phyloP scores from a whole-genome alignment of 2,797 vertebrate genomes.

The Amblyraja radiata region DNA sequence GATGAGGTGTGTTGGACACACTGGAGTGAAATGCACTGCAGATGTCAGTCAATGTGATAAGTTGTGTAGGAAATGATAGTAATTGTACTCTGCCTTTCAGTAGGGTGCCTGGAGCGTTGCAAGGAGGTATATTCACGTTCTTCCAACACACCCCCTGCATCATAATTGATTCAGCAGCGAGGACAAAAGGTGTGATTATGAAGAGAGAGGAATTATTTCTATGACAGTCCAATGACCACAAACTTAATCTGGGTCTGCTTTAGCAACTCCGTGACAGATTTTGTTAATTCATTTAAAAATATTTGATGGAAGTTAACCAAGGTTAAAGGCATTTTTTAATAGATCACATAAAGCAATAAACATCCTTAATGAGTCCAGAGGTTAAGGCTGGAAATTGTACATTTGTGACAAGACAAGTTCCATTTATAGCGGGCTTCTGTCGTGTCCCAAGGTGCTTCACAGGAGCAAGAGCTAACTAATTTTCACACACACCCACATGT shows the following conservation, averaged over 20 bases:
- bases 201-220: background rate
- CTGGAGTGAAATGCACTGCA: background rate
- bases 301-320: background rate
- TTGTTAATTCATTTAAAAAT: background rate
- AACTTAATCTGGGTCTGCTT: background rate
- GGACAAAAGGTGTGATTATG: background rate
- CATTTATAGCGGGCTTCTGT: background rate
- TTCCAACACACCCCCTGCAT: background rate
- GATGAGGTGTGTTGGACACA: background rate
- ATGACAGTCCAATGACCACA: constrained; percentile 2
- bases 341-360: background rate
- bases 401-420: background rate
- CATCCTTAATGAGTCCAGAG: background rate
- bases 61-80: background rate
- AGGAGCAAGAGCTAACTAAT: background rate
- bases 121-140: background rate
- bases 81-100: background rate
- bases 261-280: background rate
- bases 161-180: background rate
- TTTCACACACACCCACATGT: background rate
- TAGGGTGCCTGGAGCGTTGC: background rate
- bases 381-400: background rate
- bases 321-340: constrained; percentile 4
- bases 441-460: background rate
- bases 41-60: background rate